Base-by-base conservation (phyloP, 23 tunicate species). In the Corella eumyota region DNA sequence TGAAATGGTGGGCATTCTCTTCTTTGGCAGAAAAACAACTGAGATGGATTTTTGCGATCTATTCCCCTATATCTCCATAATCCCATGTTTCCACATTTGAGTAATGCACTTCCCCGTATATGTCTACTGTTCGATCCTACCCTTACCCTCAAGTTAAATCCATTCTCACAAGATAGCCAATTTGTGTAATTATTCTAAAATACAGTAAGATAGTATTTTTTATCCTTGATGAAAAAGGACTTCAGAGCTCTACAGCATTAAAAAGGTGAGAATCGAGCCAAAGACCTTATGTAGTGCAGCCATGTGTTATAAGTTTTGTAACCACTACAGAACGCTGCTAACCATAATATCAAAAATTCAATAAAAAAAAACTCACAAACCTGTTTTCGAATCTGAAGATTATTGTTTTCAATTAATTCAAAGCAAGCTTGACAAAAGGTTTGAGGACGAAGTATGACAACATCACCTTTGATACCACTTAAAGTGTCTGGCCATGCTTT, bases 401-500 rank as follows among this genome's bases (percentile, higher is more conserved):
- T n/a, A n/a, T n/a, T n/a, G n/a, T n/a, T n/a, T n/a, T n/a, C n/a
- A n/a, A n/a, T n/a, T n/a, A n/a, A n/a, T n/a, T n/a, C n/a, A n/a
- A n/a, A 68, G 57, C 96, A 88, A 11, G 74, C 54, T 33, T 35
- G 36, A 55, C 96, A 88, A 50, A 78, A 88, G 25, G 52, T 4
- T 1, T 77, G 69, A 17, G 96, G 85, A 53, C 71, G 57, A 0
- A 35, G 30, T n/a, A 64, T 33, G 13, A 68, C 77, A 19, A 88
- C 69, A 32, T 66, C 67, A 17, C 96, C 96, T 38, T 72, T 55
- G 40, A 78, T 78, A 31, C 96, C 81, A 15, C 88, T 88, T 31
- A 71, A 32, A 31, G 78, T 71, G 49, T 88, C 96, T 5, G 96
- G 96, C 96, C 96, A 88, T 4, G 96, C 96, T 23, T 66, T 53